Percentiles rank a stretch among this genome's conserved stretches.
These are phyloP conservation scores for Torymus texanus DNA, from an alignment of 2,888 invertebrate genomes.

Conservation along the genomic window DNA sequence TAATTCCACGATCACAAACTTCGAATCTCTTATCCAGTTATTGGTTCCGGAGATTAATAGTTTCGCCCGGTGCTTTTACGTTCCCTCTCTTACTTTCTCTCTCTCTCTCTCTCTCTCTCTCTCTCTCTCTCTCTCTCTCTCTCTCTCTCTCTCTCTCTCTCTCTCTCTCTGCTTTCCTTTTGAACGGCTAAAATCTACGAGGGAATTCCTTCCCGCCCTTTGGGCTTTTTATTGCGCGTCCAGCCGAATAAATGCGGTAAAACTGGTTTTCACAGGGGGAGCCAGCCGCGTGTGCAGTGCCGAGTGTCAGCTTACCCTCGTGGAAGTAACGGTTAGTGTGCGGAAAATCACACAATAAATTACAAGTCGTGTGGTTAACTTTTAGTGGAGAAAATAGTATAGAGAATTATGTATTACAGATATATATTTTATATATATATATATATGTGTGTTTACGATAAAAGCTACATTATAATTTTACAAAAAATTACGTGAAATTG, in stretches of 20 bases:
- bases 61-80: neutral
- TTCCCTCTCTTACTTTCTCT: slow-evolving; percentile 10
- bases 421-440: too few relatives aligned
- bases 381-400: too few relatives aligned
- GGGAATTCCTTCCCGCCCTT: neutral
- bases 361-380: too few relatives aligned
- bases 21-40: slow-evolving; percentile 55
- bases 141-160: slow-evolving; percentile 6
- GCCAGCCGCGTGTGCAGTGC: neutral
- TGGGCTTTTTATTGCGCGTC: slow-evolving; percentile 1
- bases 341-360: too few relatives aligned
- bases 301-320: too few relatives aligned
- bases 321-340: too few relatives aligned
- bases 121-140: slow-evolving; percentile 8
- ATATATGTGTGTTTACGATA: too few relatives aligned
- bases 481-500: neutral
- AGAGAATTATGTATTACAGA: too few relatives aligned
- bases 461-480: too few relatives aligned
- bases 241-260: slow-evolving; percentile 25
- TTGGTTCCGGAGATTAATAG: slow-evolving; percentile 53
- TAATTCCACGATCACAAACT: slow-evolving; percentile 56
- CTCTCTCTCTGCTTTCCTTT: slow-evolving; percentile 10
- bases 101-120: slow-evolving; percentile 11
- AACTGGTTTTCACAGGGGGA: neutral
- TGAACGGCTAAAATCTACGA: slow-evolving; percentile 29